Conservation (phyloP, 2,113 vertebrate genomes). For the Tichodroma muraria region DNA sequence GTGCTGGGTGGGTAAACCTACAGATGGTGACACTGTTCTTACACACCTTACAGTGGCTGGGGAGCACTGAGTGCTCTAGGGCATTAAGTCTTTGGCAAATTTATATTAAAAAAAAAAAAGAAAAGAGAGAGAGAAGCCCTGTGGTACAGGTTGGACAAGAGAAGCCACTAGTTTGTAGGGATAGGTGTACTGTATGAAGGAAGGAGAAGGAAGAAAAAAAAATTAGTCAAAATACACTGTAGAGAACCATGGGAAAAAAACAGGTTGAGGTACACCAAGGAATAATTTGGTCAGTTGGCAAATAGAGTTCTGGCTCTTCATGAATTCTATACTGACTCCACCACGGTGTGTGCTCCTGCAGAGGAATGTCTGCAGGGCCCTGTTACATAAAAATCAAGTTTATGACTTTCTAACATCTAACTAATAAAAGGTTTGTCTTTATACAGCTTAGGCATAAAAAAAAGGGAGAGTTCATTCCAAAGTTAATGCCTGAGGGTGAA, state of each 20-base stretch:
- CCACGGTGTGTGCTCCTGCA: rapidly evolving
- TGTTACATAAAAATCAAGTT: not conserved
- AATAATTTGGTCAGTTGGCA: not conserved
- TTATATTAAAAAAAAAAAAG: not conserved
- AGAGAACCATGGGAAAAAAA: not conserved
- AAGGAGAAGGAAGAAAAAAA: not conserved
- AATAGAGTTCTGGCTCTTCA: not conserved
- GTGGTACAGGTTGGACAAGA: not conserved
- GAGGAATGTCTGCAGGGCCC: not conserved
- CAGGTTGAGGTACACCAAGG: not conserved
- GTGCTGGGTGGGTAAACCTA: not conserved
- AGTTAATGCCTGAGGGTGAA: not conserved
- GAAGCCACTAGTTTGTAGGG: not conserved
- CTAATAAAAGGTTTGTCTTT: not conserved
- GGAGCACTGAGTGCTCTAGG: not conserved
- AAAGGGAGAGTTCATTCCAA: not conserved
- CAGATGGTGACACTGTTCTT: not conserved
- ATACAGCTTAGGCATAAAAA: not conserved
- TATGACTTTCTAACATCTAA: not conserved
- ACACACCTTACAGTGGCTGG: rapidly evolving
- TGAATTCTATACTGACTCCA: not conserved
- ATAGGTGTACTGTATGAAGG: not conserved
- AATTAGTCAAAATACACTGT: not conserved
- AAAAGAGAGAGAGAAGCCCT: not conserved
- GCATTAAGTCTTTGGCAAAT: not conserved